A percentile compares a stretch with the other conserved stretches of the same genome.
Evolutionary conservation across 2,113 vertebrate species (phyloP).

Genomic region (Oriolus oriolus): DNA sequence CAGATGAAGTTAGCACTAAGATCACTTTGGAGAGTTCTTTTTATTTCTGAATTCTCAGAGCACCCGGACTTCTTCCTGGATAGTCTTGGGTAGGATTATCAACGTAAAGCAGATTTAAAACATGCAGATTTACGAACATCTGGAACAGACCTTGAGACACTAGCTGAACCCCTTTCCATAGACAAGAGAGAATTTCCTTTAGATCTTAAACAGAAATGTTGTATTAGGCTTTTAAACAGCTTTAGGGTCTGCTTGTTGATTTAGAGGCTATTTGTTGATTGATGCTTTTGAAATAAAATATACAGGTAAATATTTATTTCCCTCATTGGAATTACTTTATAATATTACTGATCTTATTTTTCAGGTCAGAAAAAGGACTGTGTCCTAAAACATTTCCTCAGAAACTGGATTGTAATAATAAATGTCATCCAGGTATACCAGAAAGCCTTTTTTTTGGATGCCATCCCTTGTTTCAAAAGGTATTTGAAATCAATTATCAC

Average conservation of each 20-base stretch:
- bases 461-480: neutral
- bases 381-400: neutral
- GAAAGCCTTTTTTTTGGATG: neutral
- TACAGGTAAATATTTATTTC: neutral
- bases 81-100: neutral
- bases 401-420: neutral
- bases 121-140: neutral
- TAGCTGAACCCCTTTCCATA: neutral
- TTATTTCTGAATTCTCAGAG: conserved; percentile 7
- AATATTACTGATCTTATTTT: neutral
- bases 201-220: neutral
- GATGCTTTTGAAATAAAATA: neutral
- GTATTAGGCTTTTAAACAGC: neutral
- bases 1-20: neutral
- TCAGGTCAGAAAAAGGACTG: neutral
- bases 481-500: conserved; percentile 8
- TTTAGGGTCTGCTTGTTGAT: neutral
- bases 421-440: neutral
- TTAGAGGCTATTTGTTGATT: neutral
- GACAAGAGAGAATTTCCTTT: neutral
- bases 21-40: neutral
- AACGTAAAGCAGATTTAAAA: neutral
- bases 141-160: neutral
- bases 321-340: neutral
- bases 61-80: neutral